These are phyloP conservation scores for Sebastes wilsoni DNA, from an alignment of 2,797 vertebrate species.

Conservation along the genomic window DNA sequence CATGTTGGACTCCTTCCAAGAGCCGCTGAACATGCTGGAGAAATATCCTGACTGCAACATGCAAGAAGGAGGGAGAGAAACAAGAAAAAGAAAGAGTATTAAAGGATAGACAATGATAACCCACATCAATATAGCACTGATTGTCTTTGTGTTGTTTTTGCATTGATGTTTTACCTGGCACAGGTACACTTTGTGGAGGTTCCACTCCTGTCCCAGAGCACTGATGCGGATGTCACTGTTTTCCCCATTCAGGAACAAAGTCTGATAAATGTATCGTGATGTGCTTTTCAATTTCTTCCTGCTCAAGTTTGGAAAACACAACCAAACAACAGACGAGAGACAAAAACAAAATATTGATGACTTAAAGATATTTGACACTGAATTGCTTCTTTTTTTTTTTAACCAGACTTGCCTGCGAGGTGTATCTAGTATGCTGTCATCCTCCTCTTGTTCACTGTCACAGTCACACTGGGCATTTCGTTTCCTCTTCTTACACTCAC, in stretches of 20 bases:
- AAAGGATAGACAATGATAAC: not conserved
- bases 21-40: slow-evolving; percentile 99
- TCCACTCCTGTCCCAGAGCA: slow-evolving; percentile 96
- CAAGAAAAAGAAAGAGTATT: not conserved
- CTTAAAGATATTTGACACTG: not conserved
- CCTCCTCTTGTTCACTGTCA: slow-evolving; percentile 86
- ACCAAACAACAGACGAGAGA: not conserved
- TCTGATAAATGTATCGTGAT: slow-evolving; percentile 97
- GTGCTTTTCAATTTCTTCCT: slow-evolving; percentile 98
- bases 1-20: slow-evolving; percentile 98
- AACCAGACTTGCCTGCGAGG: slow-evolving; percentile 81
- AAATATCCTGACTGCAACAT: slow-evolving; percentile 93
- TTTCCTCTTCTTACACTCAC: slow-evolving; percentile 86
- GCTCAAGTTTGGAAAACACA: slow-evolving; percentile 11
- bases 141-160: not conserved
- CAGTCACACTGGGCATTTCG: slow-evolving; percentile 83
- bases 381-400: not conserved
- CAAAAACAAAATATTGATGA: not conserved
- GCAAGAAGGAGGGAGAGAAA: not conserved
- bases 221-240: slow-evolving; percentile 97
- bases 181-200: slow-evolving; percentile 96
- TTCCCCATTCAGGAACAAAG: slow-evolving; percentile 95
- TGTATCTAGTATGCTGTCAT: slow-evolving; percentile 82
- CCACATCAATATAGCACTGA: not conserved
- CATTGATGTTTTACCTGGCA: slow-evolving; percentile 87